Conservation (phyloP, 1,140 invertebrate genomes). For the Drosophila tropicalis region DNA sequence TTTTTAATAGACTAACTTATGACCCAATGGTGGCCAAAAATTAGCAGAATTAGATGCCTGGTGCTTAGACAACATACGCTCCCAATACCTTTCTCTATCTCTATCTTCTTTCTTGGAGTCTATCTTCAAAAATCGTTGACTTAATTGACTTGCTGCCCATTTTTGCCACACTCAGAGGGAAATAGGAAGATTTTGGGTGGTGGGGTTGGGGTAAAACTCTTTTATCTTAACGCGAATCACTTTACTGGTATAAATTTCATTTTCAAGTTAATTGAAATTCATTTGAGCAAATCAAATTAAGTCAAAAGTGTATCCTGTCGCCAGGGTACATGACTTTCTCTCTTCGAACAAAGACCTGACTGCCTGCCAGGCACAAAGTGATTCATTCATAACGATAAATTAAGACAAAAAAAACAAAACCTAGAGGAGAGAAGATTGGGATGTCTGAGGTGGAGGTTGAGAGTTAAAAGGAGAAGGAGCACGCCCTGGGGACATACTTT, state of each 20-base stretch:
- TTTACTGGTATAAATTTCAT: slow-evolving; percentile 71
- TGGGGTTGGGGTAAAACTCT: slow-evolving; percentile 12
- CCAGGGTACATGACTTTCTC: slow-evolving; percentile 57
- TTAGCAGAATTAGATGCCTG: too few relatives aligned
- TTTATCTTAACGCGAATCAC: slow-evolving; percentile 52
- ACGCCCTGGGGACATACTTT: slow-evolving; percentile 59
- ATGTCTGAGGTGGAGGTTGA: neutral
- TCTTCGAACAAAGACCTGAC: slow-evolving; percentile 39
- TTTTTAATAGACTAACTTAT: too few relatives aligned
- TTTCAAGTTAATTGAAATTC: slow-evolving; percentile 78
- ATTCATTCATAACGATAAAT: slow-evolving; percentile 80
- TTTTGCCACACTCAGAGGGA: slow-evolving; percentile 5
- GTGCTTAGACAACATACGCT: too few relatives aligned
- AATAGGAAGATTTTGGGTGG: neutral
- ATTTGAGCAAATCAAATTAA: slow-evolving; percentile 79
- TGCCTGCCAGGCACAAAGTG: slow-evolving; percentile 54
- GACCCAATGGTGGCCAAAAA: too few relatives aligned
- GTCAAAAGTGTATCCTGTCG: slow-evolving; percentile 74
- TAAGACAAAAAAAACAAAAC: slow-evolving; percentile 57
- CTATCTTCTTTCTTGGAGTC: too few relatives aligned
- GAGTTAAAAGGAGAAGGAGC: slow-evolving; percentile 1
- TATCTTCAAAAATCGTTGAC: slow-evolving; percentile 15
- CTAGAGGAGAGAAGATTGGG: slow-evolving; percentile 15
- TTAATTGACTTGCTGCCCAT: slow-evolving; percentile 20
- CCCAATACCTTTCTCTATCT: too few relatives aligned